Percentiles rank a stretch among this genome's conserved stretches.
These are phyloP conservation scores for Pangasius sanitwongsei DNA, from an alignment of 2,797 vertebrate species.

Conservation along the genomic window DNA sequence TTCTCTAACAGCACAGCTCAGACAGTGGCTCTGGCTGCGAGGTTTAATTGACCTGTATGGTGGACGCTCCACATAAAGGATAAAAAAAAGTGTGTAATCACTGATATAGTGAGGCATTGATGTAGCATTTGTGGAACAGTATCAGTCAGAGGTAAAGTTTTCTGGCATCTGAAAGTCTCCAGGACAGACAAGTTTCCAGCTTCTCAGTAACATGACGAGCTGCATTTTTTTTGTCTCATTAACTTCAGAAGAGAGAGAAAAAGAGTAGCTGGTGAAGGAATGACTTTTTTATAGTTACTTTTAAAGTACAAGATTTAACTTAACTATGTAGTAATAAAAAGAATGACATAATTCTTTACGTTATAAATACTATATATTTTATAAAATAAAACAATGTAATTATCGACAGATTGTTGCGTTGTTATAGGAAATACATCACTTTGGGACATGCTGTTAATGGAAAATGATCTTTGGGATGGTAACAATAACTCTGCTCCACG, in stretches of 20 bases:
- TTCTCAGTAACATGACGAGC: neutral
- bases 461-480: neutral
- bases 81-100: neutral
- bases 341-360: neutral
- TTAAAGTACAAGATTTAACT: neutral
- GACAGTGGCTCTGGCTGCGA: neutral
- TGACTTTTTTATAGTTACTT: neutral
- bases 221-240: slow-evolving; percentile 2
- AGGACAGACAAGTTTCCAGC: neutral
- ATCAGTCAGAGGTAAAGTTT: neutral
- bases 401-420: neutral
- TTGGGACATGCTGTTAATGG: too few relatives aligned
- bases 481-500: neutral
- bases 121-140: neutral
- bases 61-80: neutral
- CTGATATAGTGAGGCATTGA: neutral
- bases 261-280: neutral
- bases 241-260: neutral
- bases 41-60: neutral
- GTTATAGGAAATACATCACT: neutral
- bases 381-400: slow-evolving; percentile 3
- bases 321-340: neutral
- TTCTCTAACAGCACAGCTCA: neutral
- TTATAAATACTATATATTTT: neutral
- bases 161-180: neutral